Evolutionary conservation across 92 coral and sea anemone species (phyloP), one percentile per base, ranked within the genome.

Genomic region (Chrysogorgia sp.): DNA sequence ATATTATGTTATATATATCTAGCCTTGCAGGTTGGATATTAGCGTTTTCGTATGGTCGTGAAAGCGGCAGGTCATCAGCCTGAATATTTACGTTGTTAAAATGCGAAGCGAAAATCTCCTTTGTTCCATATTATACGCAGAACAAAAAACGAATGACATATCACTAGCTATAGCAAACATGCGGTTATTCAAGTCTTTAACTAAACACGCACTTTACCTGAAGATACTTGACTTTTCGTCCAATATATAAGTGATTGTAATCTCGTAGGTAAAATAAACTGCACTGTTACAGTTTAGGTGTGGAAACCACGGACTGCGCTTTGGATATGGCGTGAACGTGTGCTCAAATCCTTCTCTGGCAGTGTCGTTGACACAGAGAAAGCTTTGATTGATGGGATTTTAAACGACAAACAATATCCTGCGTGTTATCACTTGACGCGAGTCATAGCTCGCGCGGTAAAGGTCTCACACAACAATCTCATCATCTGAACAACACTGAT

Each of bases 371-470:
- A 71, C 78, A 71, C 78, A 37, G 63, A 41, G 78, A 33, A 71
- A 71, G 78, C 64, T 71, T 22, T 71, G 78, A 71, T 71, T 71
- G 78, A 71, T 71, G 78, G 78, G 78, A 71, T 71, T 71, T 71
- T 71, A 71, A 71, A 71, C 78, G 78, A 71, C 78, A 71, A 71
- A 71, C 78, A 71, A 71, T 71, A 71, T 71, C 78, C 78, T 71
- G 62, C 78, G 63, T 71, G 78, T 71, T 71, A 71, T 71, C 78
- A 71, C 78, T 71, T 71, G 78, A 71, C 33, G 78, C 34, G 56
- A 31, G 62, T 71, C 78, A 50, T 20, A 29, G 62, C 29, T 71
- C 47, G 37, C 32, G 29, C n/a, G 78, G 52, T 71, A 71, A 71
- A 49, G n/a, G 15, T 45, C 63, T 71, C 63, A 15, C 63, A 34